These are phyloP conservation scores for Triops longicaudatus DNA, from an alignment of 1,140 invertebrate genomes.

Conservation along the genomic window DNA sequence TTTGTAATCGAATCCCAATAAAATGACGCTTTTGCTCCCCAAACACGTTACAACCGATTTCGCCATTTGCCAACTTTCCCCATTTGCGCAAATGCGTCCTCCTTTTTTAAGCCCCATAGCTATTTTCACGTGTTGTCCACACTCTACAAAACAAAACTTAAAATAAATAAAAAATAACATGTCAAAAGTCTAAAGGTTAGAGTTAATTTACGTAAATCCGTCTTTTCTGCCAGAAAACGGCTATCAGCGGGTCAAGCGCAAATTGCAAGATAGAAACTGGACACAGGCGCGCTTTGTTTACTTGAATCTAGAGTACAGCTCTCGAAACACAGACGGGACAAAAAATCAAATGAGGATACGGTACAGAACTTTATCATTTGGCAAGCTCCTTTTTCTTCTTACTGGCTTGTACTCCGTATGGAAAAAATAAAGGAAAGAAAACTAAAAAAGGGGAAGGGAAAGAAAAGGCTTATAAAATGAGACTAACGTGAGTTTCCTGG, in stretches of 20 bases:
- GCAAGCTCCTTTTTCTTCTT: not conserved
- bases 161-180: no score
- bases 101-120: not conserved
- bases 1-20: not conserved
- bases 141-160: no score
- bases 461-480: not conserved
- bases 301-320: not conserved
- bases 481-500: not conserved
- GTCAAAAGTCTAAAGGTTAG: not conserved
- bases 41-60: no score
- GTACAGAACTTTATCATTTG: not conserved
- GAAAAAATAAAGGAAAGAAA: no score
- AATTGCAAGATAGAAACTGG: slow-evolving; percentile 11
- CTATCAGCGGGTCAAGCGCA: slow-evolving; percentile 1
- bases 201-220: not conserved
- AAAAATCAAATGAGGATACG: no score
- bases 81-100: not conserved
- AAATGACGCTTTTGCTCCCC: no score
- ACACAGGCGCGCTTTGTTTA: slow-evolving; percentile 2
- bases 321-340: no score
- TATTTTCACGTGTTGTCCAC: not conserved
- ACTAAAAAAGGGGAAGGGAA: no score
- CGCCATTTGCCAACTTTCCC: not conserved
- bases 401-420: no score
- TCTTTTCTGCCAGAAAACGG: not conserved